A percentile compares a stretch with the other conserved stretches of the same genome.
Evolutionary conservation across 23 tunicate species (phyloP).

Genomic region (Ciona savignyi): DNA sequence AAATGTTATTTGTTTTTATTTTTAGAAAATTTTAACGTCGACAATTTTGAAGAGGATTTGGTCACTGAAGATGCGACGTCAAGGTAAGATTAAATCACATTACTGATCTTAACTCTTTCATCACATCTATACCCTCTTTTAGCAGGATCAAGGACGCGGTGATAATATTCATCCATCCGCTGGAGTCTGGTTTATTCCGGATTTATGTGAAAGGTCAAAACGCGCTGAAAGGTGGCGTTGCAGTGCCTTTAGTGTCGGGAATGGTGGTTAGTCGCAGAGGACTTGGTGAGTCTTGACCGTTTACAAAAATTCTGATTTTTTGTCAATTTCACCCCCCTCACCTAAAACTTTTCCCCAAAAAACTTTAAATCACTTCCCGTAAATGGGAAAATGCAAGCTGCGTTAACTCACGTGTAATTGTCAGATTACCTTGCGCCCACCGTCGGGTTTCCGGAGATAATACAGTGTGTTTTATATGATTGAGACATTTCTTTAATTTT

Average conservation of each 20-base stretch:
- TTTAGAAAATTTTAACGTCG: no score
- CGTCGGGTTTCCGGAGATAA: constrained; percentile 50
- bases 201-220: constrained; percentile 36
- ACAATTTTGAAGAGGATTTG: no score
- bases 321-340: background rate
- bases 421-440: constrained; percentile 43
- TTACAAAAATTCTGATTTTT: no score
- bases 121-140: no score
- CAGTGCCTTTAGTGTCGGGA: constrained; percentile 81
- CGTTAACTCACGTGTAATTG: background rate
- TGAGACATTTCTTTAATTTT: constrained; percentile 55
- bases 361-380: background rate
- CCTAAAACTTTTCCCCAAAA: background rate
- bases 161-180: constrained; percentile 82
- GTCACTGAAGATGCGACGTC: no score
- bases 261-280: constrained; percentile 79
- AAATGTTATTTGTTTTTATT: no score
- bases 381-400: background rate
- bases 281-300: constrained; percentile 78
- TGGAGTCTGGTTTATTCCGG: constrained; percentile 74
- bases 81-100: no score
- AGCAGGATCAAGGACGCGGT: constrained; percentile 29
- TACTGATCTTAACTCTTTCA: no score
- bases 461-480: constrained; percentile 45
- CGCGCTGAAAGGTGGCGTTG: constrained; percentile 47